These are phyloP conservation scores for Melinaea marsaeus DNA, from an alignment of 2,888 invertebrate genomes.

Conservation along the genomic window DNA sequence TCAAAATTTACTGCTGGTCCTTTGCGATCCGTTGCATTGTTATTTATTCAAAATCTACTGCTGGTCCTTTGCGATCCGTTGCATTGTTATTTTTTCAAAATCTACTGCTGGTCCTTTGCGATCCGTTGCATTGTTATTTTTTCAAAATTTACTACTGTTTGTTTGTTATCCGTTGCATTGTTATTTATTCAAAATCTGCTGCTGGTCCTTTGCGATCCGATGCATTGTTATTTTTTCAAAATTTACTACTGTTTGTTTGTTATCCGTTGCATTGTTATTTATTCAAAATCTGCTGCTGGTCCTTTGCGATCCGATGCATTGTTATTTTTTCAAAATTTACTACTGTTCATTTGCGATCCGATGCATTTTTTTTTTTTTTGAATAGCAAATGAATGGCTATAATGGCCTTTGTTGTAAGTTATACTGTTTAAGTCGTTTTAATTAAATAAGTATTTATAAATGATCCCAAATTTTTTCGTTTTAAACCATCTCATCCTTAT, in stretches of 20 bases:
- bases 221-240: background rate
- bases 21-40: background rate
- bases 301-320: background rate
- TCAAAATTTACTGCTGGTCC: background rate
- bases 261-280: background rate
- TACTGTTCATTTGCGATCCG: background rate
- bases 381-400: background rate
- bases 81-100: background rate
- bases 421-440: background rate
- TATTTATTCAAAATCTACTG: background rate
- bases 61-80: background rate
- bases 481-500: background rate
- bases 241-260: background rate
- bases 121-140: background rate
- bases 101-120: background rate
- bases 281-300: background rate
- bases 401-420: background rate
- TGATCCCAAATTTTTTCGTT: background rate
- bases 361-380: background rate
- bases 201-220: background rate
- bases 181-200: background rate
- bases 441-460: background rate
- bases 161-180: background rate
- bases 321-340: background rate
- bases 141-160: background rate